phyloP scores from a whole-genome alignment of 2,888 invertebrate genomes.

The Biston betularia region DNA sequence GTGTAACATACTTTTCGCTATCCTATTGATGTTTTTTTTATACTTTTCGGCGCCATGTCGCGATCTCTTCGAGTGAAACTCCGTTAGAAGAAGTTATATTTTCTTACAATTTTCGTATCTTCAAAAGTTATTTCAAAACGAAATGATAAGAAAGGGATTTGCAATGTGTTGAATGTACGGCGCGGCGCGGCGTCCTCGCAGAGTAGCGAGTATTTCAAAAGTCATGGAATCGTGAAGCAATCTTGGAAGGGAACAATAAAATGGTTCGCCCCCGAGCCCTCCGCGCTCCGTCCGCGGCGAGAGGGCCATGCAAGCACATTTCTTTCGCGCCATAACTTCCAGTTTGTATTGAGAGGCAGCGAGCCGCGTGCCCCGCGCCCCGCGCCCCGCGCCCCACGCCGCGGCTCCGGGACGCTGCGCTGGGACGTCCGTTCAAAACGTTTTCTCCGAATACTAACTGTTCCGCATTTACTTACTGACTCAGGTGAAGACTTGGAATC shows the following conservation, averaged over 20 bases:
- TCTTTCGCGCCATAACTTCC: conserved; percentile 33
- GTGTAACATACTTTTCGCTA: too few species aligned
- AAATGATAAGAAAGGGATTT: not conserved
- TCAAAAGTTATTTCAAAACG: too few species aligned
- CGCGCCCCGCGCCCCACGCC: too few species aligned
- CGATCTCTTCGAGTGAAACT: too few species aligned
- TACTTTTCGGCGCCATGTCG: too few species aligned
- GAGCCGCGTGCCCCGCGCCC: too few species aligned
- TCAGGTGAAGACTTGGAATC: not conserved
- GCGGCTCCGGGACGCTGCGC: conserved; percentile 19
- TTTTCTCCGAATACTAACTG: not conserved
- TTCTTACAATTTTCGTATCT: too few species aligned
- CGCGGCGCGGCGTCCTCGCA: too few species aligned
- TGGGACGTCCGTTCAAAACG: conserved; percentile 9
- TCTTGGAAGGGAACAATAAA: conserved; percentile 37
- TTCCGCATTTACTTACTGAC: not conserved
- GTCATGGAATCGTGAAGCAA: conserved; percentile 35
- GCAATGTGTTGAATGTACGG: not conserved
- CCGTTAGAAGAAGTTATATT: too few species aligned
- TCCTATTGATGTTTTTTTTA: too few species aligned
- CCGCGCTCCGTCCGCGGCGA: not conserved
- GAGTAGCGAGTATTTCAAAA: conserved; percentile 22
- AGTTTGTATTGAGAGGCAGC: conserved; percentile 36
- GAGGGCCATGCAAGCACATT: conserved; percentile 37
- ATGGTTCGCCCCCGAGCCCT: conserved; percentile 16